These are phyloP conservation scores for Hesperia comma DNA, from an alignment of 2,888 invertebrate species.

Conservation along the genomic window DNA sequence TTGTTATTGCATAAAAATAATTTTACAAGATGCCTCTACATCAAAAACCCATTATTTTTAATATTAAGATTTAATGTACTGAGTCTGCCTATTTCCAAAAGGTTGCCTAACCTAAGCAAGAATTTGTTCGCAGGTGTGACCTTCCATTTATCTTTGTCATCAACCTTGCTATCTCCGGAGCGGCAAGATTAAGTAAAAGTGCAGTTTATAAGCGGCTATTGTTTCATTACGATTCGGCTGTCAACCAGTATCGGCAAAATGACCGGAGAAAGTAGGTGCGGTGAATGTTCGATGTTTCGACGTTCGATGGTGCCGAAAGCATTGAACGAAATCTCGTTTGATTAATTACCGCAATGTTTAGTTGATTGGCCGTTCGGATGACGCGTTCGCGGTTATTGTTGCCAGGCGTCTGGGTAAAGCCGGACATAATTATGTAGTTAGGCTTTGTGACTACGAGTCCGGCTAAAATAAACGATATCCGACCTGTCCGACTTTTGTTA, in stretches of 20 bases:
- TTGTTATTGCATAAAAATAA: too few relatives aligned
- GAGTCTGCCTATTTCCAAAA: not conserved
- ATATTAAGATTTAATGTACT: not conserved
- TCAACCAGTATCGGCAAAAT: conserved; percentile 17
- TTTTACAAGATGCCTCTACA: too few relatives aligned
- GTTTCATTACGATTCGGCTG: conserved; percentile 27
- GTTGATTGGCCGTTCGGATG: conserved; percentile 1
- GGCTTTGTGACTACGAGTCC: too few relatives aligned
- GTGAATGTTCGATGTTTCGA: conserved; percentile 11
- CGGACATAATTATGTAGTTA: too few relatives aligned
- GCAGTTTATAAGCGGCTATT: conserved; percentile 20
- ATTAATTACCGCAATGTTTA: conserved; percentile 21
- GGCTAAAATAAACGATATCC: too few relatives aligned
- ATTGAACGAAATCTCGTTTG: conserved; percentile 18
- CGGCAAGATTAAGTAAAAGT: conserved; percentile 26
- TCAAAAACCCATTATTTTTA: not conserved
- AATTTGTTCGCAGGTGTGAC: not conserved
- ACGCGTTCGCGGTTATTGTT: not conserved
- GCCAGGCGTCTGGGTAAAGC: too few relatives aligned
- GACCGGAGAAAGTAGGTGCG: conserved; percentile 28
- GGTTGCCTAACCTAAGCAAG: not conserved
- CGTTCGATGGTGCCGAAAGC: conserved; percentile 12
- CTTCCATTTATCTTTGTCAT: not conserved
- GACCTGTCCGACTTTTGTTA: too few relatives aligned
- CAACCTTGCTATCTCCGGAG: not conserved